Conservation (phyloP, 2,888 invertebrate genomes). For the Mactromeris polynyma region DNA sequence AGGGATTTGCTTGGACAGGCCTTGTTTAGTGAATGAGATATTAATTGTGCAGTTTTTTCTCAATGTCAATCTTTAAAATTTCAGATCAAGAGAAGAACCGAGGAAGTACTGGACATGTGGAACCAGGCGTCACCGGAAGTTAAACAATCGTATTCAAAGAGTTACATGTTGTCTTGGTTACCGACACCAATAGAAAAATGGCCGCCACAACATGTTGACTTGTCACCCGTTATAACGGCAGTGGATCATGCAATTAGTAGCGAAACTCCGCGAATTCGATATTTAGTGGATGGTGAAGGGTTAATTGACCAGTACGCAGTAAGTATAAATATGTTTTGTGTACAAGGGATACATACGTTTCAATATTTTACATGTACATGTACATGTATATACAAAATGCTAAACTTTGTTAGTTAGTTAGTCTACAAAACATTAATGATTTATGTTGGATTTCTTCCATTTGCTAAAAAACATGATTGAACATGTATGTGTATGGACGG, state of each 20-base stretch:
- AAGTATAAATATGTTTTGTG: too few relatives aligned
- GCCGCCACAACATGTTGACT: not conserved
- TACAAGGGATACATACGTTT: too few relatives aligned
- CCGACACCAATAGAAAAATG: conserved; percentile 4
- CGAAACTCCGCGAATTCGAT: conserved; percentile 15
- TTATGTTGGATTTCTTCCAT: too few relatives aligned
- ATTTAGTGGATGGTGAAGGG: conserved; percentile 29
- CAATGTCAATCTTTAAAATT: not conserved
- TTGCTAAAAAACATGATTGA: too few relatives aligned
- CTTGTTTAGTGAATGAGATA: too few relatives aligned
- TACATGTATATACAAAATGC: too few relatives aligned
- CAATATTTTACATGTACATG: too few relatives aligned
- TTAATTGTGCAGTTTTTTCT: too few relatives aligned
- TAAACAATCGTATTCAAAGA: conserved; percentile 41
- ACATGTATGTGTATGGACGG: too few relatives aligned
- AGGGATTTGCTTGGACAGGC: too few relatives aligned
- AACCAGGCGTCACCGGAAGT: conserved; percentile 34
- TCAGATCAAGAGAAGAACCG: not conserved
- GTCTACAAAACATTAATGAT: too few relatives aligned
- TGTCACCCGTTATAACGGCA: conserved; percentile 4
- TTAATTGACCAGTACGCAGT: conserved; percentile 25
- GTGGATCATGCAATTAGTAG: conserved; percentile 31
- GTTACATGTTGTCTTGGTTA: conserved; percentile 19
- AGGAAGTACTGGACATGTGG: conserved; percentile 53
- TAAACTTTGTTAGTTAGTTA: too few relatives aligned